Evolutionary conservation across 2,888 invertebrate genomes (phyloP).

Genomic region (Ferdinandea cuprea): DNA sequence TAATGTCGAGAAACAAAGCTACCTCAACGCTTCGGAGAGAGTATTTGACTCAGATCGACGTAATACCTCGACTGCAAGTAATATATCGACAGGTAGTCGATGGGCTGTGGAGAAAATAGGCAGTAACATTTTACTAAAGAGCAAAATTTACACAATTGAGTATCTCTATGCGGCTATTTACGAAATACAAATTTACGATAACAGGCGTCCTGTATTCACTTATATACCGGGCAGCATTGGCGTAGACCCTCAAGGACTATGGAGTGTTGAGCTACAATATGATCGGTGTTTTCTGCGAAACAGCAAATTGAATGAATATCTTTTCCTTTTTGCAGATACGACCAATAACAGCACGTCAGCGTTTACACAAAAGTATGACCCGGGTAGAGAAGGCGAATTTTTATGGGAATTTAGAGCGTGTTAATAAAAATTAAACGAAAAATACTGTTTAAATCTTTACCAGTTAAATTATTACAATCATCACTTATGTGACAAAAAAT

Average conservation of each 20-base stretch:
- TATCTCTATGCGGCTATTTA: constrained; percentile 39
- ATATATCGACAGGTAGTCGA: constrained; percentile 11
- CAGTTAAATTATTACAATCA: too few species aligned
- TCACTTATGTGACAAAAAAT: too few species aligned
- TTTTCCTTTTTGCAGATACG: too few species aligned
- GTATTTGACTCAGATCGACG: constrained; percentile 32
- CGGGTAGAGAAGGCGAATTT: too few species aligned
- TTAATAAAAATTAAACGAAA: too few species aligned
- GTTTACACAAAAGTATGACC: too few species aligned
- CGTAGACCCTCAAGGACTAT: constrained; percentile 12
- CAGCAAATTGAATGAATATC: too few species aligned
- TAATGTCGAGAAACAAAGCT: constrained; percentile 33
- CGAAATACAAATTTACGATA: constrained; percentile 4
- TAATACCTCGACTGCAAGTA: constrained; percentile 17
- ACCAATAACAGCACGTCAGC: too few species aligned
- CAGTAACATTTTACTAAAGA: constrained; percentile 33
- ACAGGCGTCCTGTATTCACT: constrained; percentile 34
- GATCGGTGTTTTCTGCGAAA: too few species aligned
- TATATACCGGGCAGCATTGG: constrained; percentile 38
- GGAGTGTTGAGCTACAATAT: constrained; percentile 15
- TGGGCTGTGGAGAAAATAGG: constrained; percentile 26
- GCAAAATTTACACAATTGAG: constrained; percentile 17
- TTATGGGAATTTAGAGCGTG: too few species aligned
- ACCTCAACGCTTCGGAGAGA: constrained; percentile 30
- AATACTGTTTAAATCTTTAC: too few species aligned